These are phyloP conservation scores for Mionectes macconnelli DNA, from an alignment of 2,113 vertebrate genomes.

Conservation along the genomic window DNA sequence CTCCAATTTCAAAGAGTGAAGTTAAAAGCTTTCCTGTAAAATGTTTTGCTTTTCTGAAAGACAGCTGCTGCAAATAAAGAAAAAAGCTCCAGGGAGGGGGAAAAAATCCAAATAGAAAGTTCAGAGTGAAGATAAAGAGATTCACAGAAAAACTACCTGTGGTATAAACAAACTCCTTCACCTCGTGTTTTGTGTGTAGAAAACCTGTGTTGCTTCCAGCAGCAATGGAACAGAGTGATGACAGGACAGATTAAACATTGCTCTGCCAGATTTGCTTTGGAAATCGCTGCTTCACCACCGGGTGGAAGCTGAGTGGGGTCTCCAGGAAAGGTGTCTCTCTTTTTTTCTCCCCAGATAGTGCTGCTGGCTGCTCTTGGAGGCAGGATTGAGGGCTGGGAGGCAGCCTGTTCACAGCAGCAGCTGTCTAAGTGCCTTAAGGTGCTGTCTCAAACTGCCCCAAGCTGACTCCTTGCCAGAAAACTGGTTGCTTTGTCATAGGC, in stretches of 20 bases:
- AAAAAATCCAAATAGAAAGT: not conserved
- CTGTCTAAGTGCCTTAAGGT: not conserved
- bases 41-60: not conserved
- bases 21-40: not conserved
- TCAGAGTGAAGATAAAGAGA: not conserved
- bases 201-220: not conserved
- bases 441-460: not conserved
- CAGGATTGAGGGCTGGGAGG: not conserved
- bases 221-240: not conserved
- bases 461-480: not conserved
- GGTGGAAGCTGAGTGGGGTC: not conserved
- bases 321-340: not conserved
- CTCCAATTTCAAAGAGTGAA: not conserved
- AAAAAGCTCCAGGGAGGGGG: not conserved
- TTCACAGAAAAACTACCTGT: not conserved
- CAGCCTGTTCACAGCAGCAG: not conserved
- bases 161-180: not conserved
- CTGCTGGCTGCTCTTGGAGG: not conserved
- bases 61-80: not conserved
- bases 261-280: not conserved
- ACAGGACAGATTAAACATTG: not conserved
- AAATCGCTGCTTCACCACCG: not conserved
- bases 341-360: rapidly evolving
- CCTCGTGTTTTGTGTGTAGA: not conserved
- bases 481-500: not conserved